phyloP scores from a whole-genome alignment of 2,113 vertebrate species.

The Spilogale gracilis region DNA sequence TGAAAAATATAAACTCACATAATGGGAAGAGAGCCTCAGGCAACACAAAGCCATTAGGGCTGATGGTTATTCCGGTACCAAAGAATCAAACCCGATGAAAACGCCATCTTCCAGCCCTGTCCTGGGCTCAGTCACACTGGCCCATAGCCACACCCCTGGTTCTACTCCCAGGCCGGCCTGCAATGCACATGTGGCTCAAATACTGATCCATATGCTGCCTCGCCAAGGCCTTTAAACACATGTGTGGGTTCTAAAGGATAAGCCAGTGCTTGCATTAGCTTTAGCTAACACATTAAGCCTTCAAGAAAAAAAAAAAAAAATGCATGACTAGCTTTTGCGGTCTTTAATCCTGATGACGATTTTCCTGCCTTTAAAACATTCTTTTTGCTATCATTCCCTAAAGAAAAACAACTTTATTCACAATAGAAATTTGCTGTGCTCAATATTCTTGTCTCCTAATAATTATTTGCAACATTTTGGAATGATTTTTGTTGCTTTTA shows the following conservation, averaged over 20 bases:
- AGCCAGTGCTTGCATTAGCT: not conserved
- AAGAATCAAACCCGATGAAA: not conserved
- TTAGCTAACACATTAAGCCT: not conserved
- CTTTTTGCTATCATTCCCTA: not conserved
- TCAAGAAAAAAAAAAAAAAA: not conserved
- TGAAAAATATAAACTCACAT: slow-evolving; percentile 20
- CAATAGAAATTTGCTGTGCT: not conserved
- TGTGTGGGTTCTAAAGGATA: not conserved
- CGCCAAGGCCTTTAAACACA: not conserved
- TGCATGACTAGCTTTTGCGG: not conserved
- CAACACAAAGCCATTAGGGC: not conserved
- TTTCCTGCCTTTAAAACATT: not conserved
- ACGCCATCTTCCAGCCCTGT: not conserved
- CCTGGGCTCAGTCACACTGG: not conserved
- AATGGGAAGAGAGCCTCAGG: not conserved
- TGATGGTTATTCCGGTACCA: not conserved
- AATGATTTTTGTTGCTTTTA: not conserved
- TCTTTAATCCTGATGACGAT: not conserved
- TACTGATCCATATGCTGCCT: not conserved
- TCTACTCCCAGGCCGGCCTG: no score
- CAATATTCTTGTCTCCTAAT: not conserved
- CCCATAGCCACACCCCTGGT: not conserved
- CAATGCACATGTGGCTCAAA: not conserved
- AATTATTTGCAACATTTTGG: not conserved
- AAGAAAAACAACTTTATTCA: slow-evolving; percentile 1